Evolutionary conservation across 2,888 invertebrate species (phyloP).

Genomic region (Eilema griseolum): DNA sequence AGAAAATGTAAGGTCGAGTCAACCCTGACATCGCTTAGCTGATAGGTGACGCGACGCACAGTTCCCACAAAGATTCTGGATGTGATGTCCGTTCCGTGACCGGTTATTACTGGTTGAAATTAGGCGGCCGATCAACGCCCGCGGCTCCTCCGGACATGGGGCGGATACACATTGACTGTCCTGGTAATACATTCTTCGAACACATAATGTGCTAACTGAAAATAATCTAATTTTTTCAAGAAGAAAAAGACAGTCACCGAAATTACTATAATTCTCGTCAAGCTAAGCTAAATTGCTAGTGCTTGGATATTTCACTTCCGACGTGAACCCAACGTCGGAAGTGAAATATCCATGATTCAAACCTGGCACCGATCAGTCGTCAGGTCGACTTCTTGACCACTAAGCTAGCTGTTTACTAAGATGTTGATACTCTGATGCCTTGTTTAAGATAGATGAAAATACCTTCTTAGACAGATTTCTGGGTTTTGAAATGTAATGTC

Average conservation of each 20-base stretch:
- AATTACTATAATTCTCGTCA: too few species aligned
- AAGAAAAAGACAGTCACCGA: too few species aligned
- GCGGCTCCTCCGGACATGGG: constrained; percentile 52
- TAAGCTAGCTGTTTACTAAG: background rate
- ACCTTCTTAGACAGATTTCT: background rate
- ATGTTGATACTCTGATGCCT: background rate
- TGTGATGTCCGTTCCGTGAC: constrained; percentile 67
- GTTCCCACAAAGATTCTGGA: constrained; percentile 83
- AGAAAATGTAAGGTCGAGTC: constrained; percentile 20
- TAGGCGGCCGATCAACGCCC: constrained; percentile 70
- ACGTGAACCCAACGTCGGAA: too few species aligned
- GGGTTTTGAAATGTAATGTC: background rate
- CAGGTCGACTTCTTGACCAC: too few species aligned
- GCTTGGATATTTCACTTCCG: too few species aligned
- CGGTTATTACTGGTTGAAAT: constrained; percentile 78
- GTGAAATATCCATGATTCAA: too few species aligned
- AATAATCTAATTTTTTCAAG: too few species aligned
- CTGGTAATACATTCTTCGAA: background rate
- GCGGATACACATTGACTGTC: constrained; percentile 28
- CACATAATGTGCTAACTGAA: background rate
- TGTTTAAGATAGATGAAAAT: background rate
- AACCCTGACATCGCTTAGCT: constrained; percentile 52
- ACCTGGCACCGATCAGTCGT: too few species aligned
- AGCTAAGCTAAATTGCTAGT: too few species aligned
- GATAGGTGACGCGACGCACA: constrained; percentile 61